A percentile compares a stretch with the other conserved stretches of the same genome.
Evolutionary conservation across 2,888 invertebrate species (phyloP).

Genomic region (Xylota sylvarum): DNA sequence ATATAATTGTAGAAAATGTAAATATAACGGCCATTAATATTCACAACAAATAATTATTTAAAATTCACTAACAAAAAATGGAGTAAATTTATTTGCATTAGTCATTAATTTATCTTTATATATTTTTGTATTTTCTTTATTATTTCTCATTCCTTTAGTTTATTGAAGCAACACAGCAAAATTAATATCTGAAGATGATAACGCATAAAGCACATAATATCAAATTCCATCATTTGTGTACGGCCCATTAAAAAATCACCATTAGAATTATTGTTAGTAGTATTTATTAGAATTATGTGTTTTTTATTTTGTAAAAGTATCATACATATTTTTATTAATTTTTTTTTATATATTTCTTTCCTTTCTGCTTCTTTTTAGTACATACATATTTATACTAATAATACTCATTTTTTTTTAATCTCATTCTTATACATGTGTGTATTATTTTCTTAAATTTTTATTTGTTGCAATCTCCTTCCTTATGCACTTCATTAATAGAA

Average conservation of each 20-base stretch:
- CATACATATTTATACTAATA: slow-evolving; percentile 45
- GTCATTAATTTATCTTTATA: slow-evolving; percentile 56
- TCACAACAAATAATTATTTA: not conserved
- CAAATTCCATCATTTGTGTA: slow-evolving; percentile 85
- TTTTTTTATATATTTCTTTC: slow-evolving; percentile 9
- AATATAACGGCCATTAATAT: slow-evolving; percentile 4
- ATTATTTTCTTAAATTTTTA: not conserved
- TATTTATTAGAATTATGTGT: slow-evolving; percentile 56
- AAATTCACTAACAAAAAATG: slow-evolving; percentile 27
- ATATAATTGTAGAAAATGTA: not conserved
- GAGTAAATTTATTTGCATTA: slow-evolving; percentile 39
- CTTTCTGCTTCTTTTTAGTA: not conserved
- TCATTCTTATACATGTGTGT: slow-evolving; percentile 1
- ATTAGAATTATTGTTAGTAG: slow-evolving; percentile 76
- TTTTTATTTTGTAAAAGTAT: slow-evolving; percentile 23
- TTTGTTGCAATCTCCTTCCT: not conserved
- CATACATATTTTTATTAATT: not conserved
- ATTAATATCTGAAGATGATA: slow-evolving; percentile 72
- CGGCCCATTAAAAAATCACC: slow-evolving; percentile 83
- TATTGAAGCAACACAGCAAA: slow-evolving; percentile 73
- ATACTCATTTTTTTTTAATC: not conserved
- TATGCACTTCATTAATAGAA: not conserved
- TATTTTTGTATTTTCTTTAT: slow-evolving; percentile 68
- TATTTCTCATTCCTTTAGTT: slow-evolving; percentile 73
- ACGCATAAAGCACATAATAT: slow-evolving; percentile 80